These are phyloP conservation scores for Helarctos malayanus DNA, from an alignment of 2,797 vertebrate genomes.

Conservation along the genomic window DNA sequence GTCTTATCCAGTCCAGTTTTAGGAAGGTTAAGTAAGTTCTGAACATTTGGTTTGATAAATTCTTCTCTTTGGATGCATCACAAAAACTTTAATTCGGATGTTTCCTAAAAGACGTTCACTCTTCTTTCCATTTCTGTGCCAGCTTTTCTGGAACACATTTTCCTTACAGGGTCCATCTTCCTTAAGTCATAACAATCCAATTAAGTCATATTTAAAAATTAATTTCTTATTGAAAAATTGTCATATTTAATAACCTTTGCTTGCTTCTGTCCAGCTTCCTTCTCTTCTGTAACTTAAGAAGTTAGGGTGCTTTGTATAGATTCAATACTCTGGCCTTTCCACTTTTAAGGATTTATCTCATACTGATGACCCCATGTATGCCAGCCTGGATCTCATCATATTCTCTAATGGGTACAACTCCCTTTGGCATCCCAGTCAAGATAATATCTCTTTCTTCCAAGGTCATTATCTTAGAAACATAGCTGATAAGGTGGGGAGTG, in stretches of 20 bases:
- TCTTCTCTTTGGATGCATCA: neutral
- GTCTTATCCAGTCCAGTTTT: constrained; percentile 9
- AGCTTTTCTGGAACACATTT: neutral
- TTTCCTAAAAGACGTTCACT: neutral
- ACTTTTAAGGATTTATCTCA: constrained; percentile 92
- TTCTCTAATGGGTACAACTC: constrained; percentile 93
- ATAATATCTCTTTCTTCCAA: constrained; percentile 96
- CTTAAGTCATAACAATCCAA: neutral
- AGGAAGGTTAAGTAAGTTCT: constrained; percentile 9
- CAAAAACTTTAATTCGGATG: neutral
- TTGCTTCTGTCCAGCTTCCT: constrained; percentile 9
- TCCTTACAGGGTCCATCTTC: neutral
- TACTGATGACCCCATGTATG: constrained; percentile 92
- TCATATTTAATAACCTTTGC: neutral
- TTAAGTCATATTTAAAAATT: neutral
- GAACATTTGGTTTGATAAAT: constrained; percentile 16
- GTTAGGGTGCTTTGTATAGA: neutral
- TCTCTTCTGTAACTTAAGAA: constrained; percentile 7
- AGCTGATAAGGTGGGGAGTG: constrained; percentile 94
- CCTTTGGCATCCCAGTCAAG: constrained; percentile 94
- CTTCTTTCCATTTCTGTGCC: neutral
- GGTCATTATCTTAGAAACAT: constrained; percentile 93
- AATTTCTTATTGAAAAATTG: neutral
- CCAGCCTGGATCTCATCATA: constrained; percentile 92
- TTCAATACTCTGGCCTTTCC: constrained; percentile 73